A percentile compares a stretch with the other conserved stretches of the same genome.
phyloP scores from a whole-genome alignment of 2,113 vertebrate species.

The Limnothrissa miodon region DNA sequence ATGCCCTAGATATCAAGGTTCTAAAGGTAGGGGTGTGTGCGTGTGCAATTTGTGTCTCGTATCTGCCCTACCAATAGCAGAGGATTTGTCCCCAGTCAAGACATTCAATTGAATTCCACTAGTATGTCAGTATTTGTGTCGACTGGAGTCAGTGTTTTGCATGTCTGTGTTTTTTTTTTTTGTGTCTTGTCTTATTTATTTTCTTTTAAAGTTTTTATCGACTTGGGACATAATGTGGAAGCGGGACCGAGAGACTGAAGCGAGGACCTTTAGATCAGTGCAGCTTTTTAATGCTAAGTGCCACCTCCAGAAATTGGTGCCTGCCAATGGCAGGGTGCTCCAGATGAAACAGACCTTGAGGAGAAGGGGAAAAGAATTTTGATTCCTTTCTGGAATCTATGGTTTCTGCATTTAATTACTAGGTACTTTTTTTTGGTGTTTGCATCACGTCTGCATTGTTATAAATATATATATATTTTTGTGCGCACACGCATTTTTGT shows the following conservation, averaged over 20 bases:
- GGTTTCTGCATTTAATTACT: slow-evolving; percentile 74
- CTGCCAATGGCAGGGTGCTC: slow-evolving; percentile 51
- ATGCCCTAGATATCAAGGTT: background rate
- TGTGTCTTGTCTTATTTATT: slow-evolving; percentile 37
- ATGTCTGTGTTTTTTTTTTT: slow-evolving; percentile 19
- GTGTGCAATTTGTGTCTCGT: background rate
- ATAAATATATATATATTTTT: background rate
- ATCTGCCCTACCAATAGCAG: background rate
- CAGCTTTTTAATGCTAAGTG: slow-evolving; percentile 52
- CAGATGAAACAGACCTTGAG: slow-evolving; percentile 76
- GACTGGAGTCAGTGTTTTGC: background rate
- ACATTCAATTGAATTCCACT: background rate
- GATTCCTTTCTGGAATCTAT: slow-evolving; percentile 94
- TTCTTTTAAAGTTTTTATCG: slow-evolving; percentile 26
- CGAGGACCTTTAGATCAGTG: slow-evolving; percentile 45
- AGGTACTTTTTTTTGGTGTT: slow-evolving; percentile 70
- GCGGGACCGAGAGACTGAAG: background rate
- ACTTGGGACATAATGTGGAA: background rate
- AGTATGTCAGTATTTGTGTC: slow-evolving; percentile 10
- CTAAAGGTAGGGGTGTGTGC: background rate
- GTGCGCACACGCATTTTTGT: slow-evolving; percentile 1
- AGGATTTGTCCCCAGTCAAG: background rate
- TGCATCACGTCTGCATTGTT: background rate
- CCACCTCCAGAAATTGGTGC: slow-evolving; percentile 44
- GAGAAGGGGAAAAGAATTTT: slow-evolving; percentile 85